A percentile compares a stretch with the other conserved stretches of the same genome.
Conservation (phyloP, 2,797 vertebrate genomes). For the Spondyliosoma cantharus region DNA sequence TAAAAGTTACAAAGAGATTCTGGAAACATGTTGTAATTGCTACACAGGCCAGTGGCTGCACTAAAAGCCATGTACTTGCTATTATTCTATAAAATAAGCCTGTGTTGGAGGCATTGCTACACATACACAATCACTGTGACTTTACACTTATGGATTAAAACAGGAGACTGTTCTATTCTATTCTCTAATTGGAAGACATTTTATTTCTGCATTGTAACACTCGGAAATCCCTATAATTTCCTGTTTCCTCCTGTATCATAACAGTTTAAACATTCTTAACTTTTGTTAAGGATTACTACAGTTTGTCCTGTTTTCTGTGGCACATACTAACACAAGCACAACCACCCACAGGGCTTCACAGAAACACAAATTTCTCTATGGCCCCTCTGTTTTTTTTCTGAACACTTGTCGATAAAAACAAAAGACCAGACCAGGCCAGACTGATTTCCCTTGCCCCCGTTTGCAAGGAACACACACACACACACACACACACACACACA, state of each 20-base stretch:
- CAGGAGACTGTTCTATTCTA: background rate
- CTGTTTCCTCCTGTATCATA: slow-evolving; percentile 1
- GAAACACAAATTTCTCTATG: slow-evolving; percentile 70
- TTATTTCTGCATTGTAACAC: background rate
- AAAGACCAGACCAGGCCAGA: slow-evolving; percentile 75
- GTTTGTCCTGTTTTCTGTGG: slow-evolving; percentile 45
- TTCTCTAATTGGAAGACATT: background rate
- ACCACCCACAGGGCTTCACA: slow-evolving; percentile 41
- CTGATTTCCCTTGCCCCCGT: slow-evolving; percentile 77
- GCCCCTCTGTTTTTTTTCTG: slow-evolving; percentile 69
- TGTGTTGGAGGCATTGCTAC: background rate
- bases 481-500: slow-evolving; percentile 44
- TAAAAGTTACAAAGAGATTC: slow-evolving; percentile 10
- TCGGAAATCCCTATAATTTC: background rate
- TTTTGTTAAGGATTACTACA: slow-evolving; percentile 39
- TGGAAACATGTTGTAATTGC: slow-evolving; percentile 4
- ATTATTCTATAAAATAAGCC: background rate
- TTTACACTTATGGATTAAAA: background rate
- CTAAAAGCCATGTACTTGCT: background rate
- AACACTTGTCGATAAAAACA: slow-evolving; percentile 77
- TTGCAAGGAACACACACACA: slow-evolving; percentile 33
- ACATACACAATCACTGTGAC: background rate
- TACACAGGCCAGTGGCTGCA: background rate
- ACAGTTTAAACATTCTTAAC: slow-evolving; percentile 16
- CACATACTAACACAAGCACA: slow-evolving; percentile 36